phyloP scores from a whole-genome alignment of 2,888 invertebrate species.

The Ditylenchus weischeri region DNA sequence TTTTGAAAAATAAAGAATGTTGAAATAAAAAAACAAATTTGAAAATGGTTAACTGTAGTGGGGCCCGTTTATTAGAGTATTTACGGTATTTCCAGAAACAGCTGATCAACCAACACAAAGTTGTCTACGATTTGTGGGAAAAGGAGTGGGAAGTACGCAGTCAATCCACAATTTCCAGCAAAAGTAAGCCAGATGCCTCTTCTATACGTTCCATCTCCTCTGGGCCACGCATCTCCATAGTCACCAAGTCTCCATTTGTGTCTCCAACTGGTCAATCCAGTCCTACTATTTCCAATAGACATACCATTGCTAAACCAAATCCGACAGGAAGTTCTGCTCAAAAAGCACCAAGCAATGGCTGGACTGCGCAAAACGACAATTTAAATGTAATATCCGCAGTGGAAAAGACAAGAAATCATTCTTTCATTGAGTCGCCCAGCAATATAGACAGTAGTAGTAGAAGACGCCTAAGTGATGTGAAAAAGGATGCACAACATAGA shows the following conservation, averaged over 20 bases:
- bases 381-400: no score
- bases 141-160: constrained; percentile 3
- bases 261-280: background rate
- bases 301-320: no score
- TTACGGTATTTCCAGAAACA: constrained; percentile 5
- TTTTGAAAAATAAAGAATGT: no score
- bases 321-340: no score
- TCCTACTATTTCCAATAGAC: no score
- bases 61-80: no score
- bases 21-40: no score
- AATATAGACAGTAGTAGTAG: background rate
- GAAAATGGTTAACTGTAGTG: no score
- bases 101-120: constrained; percentile 2
- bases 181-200: background rate
- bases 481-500: background rate
- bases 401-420: no score
- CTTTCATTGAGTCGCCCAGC: no score
- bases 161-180: background rate
- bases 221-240: background rate
- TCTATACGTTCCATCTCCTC: constrained; percentile 3
- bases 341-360: no score
- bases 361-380: no score
- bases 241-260: background rate
- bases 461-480: constrained; percentile 5
- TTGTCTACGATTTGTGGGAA: constrained; percentile 6